Percentiles rank a stretch among this genome's conserved stretches.
These are phyloP conservation scores for Leptogaster cylindrica DNA, from an alignment of 2,888 invertebrate species.

Conservation along the genomic window DNA sequence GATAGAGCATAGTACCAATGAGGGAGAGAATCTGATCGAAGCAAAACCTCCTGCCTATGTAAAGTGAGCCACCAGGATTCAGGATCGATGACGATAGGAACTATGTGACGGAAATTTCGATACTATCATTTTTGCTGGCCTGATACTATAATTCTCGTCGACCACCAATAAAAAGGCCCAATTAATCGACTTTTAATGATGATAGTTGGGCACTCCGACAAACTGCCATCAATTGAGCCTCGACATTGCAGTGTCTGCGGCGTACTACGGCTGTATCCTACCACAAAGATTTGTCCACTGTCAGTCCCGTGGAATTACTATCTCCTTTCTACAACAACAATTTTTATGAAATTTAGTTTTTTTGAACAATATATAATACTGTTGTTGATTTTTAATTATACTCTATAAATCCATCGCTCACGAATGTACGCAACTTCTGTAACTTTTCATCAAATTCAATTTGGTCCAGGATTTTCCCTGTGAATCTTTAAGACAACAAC, in stretches of 20 bases:
- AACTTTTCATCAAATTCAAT: conserved; percentile 25
- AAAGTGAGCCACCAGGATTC: too few relatives aligned
- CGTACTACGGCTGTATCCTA: neutral
- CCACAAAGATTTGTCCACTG: conserved; percentile 23
- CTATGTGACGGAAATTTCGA: too few relatives aligned
- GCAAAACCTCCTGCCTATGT: too few relatives aligned
- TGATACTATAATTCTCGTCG: conserved; percentile 31
- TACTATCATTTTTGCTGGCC: neutral
- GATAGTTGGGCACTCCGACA: conserved; percentile 22
- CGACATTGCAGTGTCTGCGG: conserved; percentile 6
- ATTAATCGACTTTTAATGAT: conserved; percentile 39
- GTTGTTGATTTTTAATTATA: conserved; percentile 37
- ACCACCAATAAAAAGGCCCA: conserved; percentile 27
- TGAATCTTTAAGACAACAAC: conserved; percentile 27
- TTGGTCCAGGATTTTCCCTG: neutral
- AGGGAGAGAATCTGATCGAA: neutral
- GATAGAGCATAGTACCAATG: conserved; percentile 12
- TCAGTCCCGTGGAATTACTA: neutral
- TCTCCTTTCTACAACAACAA: neutral
- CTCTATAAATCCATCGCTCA: neutral
- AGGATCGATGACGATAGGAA: too few relatives aligned
- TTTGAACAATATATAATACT: neutral
- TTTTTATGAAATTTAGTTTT: neutral
- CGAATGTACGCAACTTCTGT: neutral
- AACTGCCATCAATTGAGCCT: neutral